Evolutionary conservation across 1,140 invertebrate species (phyloP).

Genomic region (Camponotus floridanus): DNA sequence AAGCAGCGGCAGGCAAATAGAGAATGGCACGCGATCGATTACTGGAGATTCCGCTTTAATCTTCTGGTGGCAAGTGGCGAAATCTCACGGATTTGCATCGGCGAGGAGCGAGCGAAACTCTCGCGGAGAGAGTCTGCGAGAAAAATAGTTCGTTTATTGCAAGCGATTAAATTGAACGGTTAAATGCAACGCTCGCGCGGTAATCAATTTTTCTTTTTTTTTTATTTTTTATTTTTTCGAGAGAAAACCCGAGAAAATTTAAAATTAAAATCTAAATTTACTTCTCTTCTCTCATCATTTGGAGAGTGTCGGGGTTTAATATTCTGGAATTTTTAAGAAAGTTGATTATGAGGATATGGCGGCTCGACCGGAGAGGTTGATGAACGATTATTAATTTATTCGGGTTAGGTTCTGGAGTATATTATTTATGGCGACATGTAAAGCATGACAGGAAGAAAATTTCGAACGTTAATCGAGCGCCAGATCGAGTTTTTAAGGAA

Average conservation of each 20-base stretch:
- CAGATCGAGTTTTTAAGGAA: not conserved
- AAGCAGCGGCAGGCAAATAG: slow-evolving; percentile 36
- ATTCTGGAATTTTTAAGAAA: not conserved
- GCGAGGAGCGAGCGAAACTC: not conserved
- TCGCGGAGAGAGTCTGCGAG: not conserved
- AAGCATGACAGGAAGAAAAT: not conserved
- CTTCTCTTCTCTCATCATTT: not conserved
- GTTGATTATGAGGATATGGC: not conserved
- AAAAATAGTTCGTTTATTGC: slow-evolving; percentile 38
- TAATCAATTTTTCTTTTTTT: not conserved
- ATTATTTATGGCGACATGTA: no score
- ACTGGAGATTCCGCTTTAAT: slow-evolving; percentile 51
- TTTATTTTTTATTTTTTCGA: not conserved
- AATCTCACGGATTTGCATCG: slow-evolving; percentile 26
- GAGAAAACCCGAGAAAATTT: not conserved
- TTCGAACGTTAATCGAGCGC: not conserved
- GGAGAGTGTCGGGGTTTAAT: not conserved
- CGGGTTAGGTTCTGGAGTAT: not conserved
- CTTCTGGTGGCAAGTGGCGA: slow-evolving; percentile 29
- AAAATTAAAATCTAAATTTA: slow-evolving; percentile 27
- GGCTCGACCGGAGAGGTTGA: not conserved
- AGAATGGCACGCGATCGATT: slow-evolving; percentile 51
- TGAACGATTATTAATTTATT: slow-evolving; percentile 9
- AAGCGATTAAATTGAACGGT: slow-evolving; percentile 46
- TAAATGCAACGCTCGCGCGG: slow-evolving; percentile 31